Conservation (phyloP, 2,797 vertebrate genomes). For the Pseudomugil gertrudae region DNA sequence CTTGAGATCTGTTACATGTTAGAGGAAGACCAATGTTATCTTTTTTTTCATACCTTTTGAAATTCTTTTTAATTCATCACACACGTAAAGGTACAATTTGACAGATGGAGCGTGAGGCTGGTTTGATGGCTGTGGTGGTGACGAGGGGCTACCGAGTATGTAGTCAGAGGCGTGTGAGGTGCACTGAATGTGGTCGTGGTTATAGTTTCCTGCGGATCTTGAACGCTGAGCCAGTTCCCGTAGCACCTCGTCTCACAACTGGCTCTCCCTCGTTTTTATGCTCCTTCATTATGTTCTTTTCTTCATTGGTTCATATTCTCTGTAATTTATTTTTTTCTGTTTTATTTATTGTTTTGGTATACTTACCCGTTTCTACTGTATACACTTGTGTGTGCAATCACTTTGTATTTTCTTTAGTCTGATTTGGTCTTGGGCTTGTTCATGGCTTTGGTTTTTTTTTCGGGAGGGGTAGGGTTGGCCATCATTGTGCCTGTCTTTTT, state of each 20-base stretch:
- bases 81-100: slow-evolving; percentile 62
- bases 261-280: slow-evolving; percentile 65
- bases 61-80: slow-evolving; percentile 28
- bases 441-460: slow-evolving; percentile 36
- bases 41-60: slow-evolving; percentile 36
- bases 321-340: slow-evolving; percentile 75
- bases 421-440: slow-evolving; percentile 53
- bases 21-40: slow-evolving; percentile 55
- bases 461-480: slow-evolving; percentile 33
- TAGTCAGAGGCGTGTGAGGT: slow-evolving; percentile 68
- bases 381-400: slow-evolving; percentile 83
- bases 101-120: slow-evolving; percentile 57
- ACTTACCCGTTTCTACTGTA: slow-evolving; percentile 84
- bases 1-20: slow-evolving; percentile 72
- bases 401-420: slow-evolving; percentile 42
- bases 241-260: slow-evolving; percentile 66
- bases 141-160: slow-evolving; percentile 70
- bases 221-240: slow-evolving; percentile 86
- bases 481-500: slow-evolving; percentile 33
- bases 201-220: slow-evolving; percentile 85
- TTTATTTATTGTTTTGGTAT: slow-evolving; percentile 76
- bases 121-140: slow-evolving; percentile 57
- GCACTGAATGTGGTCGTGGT: slow-evolving; percentile 78
- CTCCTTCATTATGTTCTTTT: slow-evolving; percentile 64
- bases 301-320: slow-evolving; percentile 60